phyloP scores from a whole-genome alignment of 2,888 invertebrate genomes.

The Liopterus haemorrhoidalis region DNA sequence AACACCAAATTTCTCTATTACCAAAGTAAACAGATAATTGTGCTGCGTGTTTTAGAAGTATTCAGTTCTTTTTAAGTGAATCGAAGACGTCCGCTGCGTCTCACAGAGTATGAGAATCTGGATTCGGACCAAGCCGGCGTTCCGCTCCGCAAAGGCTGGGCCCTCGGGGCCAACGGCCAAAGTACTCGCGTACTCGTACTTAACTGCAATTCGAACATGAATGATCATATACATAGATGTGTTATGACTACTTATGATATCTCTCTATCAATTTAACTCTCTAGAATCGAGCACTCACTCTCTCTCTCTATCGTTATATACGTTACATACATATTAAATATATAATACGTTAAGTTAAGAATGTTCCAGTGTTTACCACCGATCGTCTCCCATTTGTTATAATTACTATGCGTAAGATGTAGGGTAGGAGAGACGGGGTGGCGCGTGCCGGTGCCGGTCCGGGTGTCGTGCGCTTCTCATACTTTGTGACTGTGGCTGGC shows the following conservation, averaged over 20 bases:
- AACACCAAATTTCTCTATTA: constrained; percentile 31
- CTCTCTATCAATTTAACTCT: too few species aligned
- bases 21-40: constrained; percentile 23
- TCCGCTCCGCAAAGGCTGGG: background rate
- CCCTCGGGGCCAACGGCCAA: background rate
- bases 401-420: too few species aligned
- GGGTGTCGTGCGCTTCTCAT: constrained; percentile 17
- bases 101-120: constrained; percentile 24
- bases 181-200: background rate
- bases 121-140: constrained; percentile 15
- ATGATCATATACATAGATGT: background rate
- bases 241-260: too few species aligned
- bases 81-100: constrained; percentile 16
- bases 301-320: too few species aligned
- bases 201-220: background rate
- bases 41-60: constrained; percentile 21
- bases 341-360: too few species aligned
- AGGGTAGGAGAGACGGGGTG: constrained; percentile 7
- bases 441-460: constrained; percentile 6
- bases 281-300: too few species aligned
- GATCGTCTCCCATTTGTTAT: too few species aligned
- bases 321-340: too few species aligned
- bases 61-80: constrained; percentile 22
- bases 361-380: too few species aligned
- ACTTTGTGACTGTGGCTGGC: constrained; percentile 24